phyloP scores from a whole-genome alignment of 1,140 invertebrate species.

The Ridgeia piscesae region DNA sequence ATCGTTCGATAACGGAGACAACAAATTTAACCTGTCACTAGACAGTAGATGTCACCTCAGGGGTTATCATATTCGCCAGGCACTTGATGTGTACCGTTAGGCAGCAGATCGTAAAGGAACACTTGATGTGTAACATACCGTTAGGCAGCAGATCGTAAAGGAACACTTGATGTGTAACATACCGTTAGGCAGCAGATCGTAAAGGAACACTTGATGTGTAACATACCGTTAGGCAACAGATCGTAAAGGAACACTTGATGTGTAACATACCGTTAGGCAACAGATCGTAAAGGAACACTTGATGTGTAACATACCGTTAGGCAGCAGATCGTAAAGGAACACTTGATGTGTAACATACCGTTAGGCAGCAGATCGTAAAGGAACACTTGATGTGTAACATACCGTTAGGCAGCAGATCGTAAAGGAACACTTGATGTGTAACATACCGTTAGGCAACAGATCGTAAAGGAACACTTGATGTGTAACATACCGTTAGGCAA shows the following conservation, averaged over 20 bases:
- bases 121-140: background rate
- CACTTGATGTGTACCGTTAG: no score
- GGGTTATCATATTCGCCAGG: no score
- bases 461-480: background rate
- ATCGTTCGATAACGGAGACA: background rate
- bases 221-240: background rate
- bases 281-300: background rate
- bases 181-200: background rate
- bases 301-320: background rate
- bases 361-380: background rate
- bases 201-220: background rate
- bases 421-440: background rate
- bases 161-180: background rate
- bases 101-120: background rate
- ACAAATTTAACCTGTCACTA: background rate
- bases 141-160: background rate
- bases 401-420: background rate
- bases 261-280: background rate
- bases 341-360: background rate
- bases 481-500: background rate
- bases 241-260: background rate
- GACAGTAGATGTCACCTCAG: no score
- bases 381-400: background rate
- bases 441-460: background rate
- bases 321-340: background rate